A percentile compares a stretch with the other conserved stretches of the same genome.
These are phyloP conservation scores for Perodicticus potto DNA, from an alignment of 2,797 vertebrate genomes.

Conservation along the genomic window DNA sequence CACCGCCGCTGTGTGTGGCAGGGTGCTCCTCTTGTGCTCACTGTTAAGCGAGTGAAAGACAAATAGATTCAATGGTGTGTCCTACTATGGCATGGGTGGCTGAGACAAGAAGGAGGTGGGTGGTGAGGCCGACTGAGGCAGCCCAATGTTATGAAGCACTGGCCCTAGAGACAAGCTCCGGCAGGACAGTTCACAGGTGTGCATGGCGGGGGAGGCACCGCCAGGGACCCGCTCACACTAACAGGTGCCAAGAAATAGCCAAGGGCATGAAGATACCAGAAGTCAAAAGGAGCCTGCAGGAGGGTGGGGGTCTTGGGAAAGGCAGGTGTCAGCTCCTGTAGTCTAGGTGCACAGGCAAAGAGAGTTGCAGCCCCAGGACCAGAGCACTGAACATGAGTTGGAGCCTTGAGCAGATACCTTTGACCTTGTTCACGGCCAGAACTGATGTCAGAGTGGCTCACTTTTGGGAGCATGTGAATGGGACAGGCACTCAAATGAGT, in stretches of 20 bases:
- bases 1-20: background rate
- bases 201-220: background rate
- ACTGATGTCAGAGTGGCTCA: background rate
- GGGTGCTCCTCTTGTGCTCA: background rate
- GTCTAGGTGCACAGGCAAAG: background rate
- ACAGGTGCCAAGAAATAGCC: background rate
- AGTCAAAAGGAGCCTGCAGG: background rate
- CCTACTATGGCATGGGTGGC: background rate
- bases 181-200: background rate
- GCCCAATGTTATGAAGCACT: background rate
- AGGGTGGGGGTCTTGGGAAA: background rate
- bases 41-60: slow-evolving; percentile 12
- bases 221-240: background rate
- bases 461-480: background rate
- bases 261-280: background rate
- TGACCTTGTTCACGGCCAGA: background rate
- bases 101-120: background rate
- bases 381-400: background rate
- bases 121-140: background rate
- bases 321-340: background rate
- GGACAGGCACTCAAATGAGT: background rate
- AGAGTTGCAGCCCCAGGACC: background rate
- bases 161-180: background rate
- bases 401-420: background rate
- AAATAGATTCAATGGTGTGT: background rate